Percentiles rank a stretch among this genome's conserved stretches.
These are phyloP conservation scores for Brenthis daphne DNA, from an alignment of 2,888 invertebrate species.

Conservation along the genomic window DNA sequence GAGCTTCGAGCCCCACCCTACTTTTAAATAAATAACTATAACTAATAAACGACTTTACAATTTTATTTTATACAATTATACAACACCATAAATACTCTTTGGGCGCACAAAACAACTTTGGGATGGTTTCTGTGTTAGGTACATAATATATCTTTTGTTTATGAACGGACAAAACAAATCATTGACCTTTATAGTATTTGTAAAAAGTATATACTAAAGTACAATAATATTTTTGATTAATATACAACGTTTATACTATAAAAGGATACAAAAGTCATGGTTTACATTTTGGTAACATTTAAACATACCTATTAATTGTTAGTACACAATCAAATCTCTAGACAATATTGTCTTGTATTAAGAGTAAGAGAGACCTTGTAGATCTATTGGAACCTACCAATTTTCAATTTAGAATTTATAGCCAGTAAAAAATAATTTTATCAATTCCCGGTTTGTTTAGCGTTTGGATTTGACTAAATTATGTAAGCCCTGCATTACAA, in stretches of 20 bases:
- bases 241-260: slow-evolving; percentile 47
- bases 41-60: slow-evolving; percentile 75
- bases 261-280: slow-evolving; percentile 74
- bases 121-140: slow-evolving; percentile 43
- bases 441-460: background rate
- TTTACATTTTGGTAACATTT: slow-evolving; percentile 52
- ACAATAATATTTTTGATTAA: slow-evolving; percentile 18
- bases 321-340: slow-evolving; percentile 34
- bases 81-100: slow-evolving; percentile 76
- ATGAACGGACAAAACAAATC: slow-evolving; percentile 18
- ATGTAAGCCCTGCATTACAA: background rate
- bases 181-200: slow-evolving; percentile 10
- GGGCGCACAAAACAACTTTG: slow-evolving; percentile 77
- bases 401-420: slow-evolving; percentile 14
- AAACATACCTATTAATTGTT: slow-evolving; percentile 35
- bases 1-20: slow-evolving; percentile 63
- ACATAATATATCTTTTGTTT: slow-evolving; percentile 24
- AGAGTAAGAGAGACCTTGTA: slow-evolving; percentile 14
- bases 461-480: background rate
- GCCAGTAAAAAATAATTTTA: slow-evolving; percentile 11
- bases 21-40: slow-evolving; percentile 77
- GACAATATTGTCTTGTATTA: slow-evolving; percentile 19
- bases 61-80: slow-evolving; percentile 80
- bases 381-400: slow-evolving; percentile 7
- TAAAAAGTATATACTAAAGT: slow-evolving; percentile 28